Percentiles rank a stretch among this genome's conserved stretches.
These are phyloP conservation scores for Leptinotarsa rubiginosa DNA, from an alignment of 2,888 invertebrate species.

Conservation along the genomic window DNA sequence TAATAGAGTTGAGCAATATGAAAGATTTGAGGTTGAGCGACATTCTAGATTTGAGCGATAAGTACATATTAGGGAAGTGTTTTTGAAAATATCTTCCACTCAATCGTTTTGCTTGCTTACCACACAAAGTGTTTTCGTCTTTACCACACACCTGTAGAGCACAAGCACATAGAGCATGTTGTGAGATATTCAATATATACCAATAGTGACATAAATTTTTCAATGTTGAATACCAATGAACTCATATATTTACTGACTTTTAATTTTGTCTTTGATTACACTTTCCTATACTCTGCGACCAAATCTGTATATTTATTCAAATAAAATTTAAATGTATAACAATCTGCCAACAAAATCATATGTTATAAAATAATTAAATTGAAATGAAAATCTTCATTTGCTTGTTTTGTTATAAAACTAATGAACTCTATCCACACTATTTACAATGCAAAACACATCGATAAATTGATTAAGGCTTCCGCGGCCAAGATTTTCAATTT, in stretches of 20 bases:
- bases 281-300: no score
- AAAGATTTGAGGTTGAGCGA: constrained; percentile 8
- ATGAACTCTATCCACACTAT: no score
- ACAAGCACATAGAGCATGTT: constrained; percentile 12
- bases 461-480: no score
- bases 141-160: constrained; percentile 2
- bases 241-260: neutral
- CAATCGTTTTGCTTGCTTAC: constrained; percentile 1
- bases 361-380: no score
- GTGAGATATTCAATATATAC: neutral
- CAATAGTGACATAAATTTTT: neutral
- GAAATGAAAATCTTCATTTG: no score
- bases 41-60: neutral
- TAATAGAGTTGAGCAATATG: neutral
- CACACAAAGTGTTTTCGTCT: neutral
- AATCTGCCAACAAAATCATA: no score
- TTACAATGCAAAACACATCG: no score
- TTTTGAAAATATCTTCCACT: constrained; percentile 3
- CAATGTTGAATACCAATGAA: neutral
- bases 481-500: no score
- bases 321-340: no score
- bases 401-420: no score
- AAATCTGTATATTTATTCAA: no score
- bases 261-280: no score
- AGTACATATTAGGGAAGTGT: constrained; percentile 1